Evolutionary conservation across 2,797 vertebrate genomes (phyloP).

Genomic region (Eulemur albifrons): DNA sequence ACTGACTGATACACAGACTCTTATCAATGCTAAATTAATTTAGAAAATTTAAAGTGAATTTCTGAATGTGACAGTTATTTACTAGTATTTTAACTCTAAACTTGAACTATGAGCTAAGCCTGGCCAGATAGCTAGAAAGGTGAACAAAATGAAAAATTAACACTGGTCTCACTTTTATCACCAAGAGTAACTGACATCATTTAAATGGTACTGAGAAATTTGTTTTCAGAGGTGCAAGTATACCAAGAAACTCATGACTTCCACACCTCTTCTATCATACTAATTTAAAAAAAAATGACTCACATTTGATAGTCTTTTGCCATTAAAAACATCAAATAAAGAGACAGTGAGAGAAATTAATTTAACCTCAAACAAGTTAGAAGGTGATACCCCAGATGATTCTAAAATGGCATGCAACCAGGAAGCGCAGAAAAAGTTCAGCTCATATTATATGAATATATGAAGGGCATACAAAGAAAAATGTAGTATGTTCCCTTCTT

Average conservation of each 20-base stretch:
- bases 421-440: background rate
- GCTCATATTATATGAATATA: background rate
- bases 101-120: background rate
- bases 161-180: slow-evolving; percentile 43
- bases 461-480: slow-evolving; percentile 37
- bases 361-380: slow-evolving; percentile 52
- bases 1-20: background rate
- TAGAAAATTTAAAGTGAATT: slow-evolving; percentile 19
- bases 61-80: slow-evolving; percentile 27
- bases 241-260: slow-evolving; percentile 57
- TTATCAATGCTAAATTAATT: slow-evolving; percentile 34
- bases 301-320: slow-evolving; percentile 24
- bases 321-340: slow-evolving; percentile 56
- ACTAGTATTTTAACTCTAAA: slow-evolving; percentile 29
- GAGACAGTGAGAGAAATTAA: slow-evolving; percentile 43
- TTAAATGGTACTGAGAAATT: slow-evolving; percentile 45
- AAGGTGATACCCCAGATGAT: background rate
- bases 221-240: slow-evolving; percentile 32
- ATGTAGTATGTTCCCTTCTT: background rate
- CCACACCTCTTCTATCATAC: slow-evolving; percentile 35
- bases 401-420: slow-evolving; percentile 33
- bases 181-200: slow-evolving; percentile 40
- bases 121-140: slow-evolving; percentile 2
- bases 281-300: slow-evolving; percentile 35
- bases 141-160: slow-evolving; percentile 50